Evolutionary conservation across 2,797 vertebrate genomes (phyloP), one percentile per base, ranked within the genome.

Genomic region (Melanotaenia boesemani): DNA sequence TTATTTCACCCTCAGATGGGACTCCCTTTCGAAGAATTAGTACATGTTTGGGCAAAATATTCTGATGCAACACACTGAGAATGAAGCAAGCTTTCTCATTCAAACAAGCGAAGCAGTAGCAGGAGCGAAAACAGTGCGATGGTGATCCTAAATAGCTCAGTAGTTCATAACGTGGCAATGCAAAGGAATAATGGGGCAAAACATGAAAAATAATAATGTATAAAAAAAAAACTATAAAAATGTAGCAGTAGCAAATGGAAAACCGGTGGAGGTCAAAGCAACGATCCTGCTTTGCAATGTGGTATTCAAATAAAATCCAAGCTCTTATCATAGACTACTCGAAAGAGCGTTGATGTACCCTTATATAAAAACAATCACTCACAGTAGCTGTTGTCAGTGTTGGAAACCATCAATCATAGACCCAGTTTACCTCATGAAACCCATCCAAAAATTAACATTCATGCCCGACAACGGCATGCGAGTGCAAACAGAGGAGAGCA

Each of bases 231-330:
- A 20, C 26, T 77, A 44, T n/a, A 22, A 67, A 83, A 78, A 56
- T 50, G 30, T 12, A 28, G 28, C 30, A 70, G 75, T 64, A 63
- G 32, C 57, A 70, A 59, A 71, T 70, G 48, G 62, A 46, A 68
- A 69, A 62, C 74, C 74, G 4, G 13, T 44, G 56, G 83, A 81
- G 87, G 77, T 80, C 81, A 82, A 11, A 72, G 76, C 50, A 68
- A 82, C 82, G 74, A 80, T 82, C 70, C 76, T 66, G 86, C 82
- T 81, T 71, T 81, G 87, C 89, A 74, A 91, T 91, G 85, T 87
- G 79, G 90, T 84, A 83, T 59, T 77, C 60, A 74, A 70, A 84
- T 82, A 52, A 68, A 79, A 81, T 24, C 77, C 81, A 41, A 70
- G 54, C 70, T 80, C 83, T 54, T 76, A 81, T 83, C 80, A 59